Conservation (phyloP, 53 echinoderm and acorn worm species). For the Henricia sp. region DNA sequence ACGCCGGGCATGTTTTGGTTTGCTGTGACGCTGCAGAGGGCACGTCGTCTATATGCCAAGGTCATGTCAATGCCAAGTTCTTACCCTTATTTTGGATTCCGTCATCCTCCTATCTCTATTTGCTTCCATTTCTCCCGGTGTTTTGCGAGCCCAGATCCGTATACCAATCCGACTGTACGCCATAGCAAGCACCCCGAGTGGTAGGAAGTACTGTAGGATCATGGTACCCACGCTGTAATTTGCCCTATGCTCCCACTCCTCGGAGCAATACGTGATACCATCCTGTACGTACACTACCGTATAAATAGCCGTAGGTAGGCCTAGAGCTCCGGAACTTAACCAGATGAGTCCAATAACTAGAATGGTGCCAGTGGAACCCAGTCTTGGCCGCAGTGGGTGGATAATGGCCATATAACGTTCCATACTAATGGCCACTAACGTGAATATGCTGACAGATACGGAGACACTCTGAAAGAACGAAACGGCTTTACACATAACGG, state of each 20-base stretch:
- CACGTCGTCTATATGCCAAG: too few species aligned
- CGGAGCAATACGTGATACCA: conserved; percentile 74
- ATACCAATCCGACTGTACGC: conserved; percentile 82
- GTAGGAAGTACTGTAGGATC: conserved; percentile 83
- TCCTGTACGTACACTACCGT: conserved; percentile 53
- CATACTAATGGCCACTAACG: conserved; percentile 89
- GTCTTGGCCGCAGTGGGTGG: conserved; percentile 88
- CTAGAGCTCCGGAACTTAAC: conserved; percentile 78
- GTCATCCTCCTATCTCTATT: conserved; percentile 84
- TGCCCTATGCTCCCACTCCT: conserved; percentile 65
- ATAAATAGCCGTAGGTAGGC: conserved; percentile 83
- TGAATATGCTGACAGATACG: conserved; percentile 92
- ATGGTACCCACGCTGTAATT: conserved; percentile 76
- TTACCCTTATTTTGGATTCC: conserved; percentile 92
- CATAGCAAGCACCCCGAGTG: conserved; percentile 69
- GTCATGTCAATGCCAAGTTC: too few species aligned
- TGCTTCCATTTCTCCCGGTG: conserved; percentile 89
- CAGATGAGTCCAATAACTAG: conserved; percentile 80
- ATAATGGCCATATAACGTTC: conserved; percentile 95
- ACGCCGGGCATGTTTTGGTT: too few species aligned
- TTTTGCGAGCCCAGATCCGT: conserved; percentile 86
- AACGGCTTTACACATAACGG: conserved; percentile 85
- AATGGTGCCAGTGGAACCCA: conserved; percentile 76
- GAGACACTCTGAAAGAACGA: conserved; percentile 81
- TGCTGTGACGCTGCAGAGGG: too few species aligned